Evolutionary conservation across 2,797 vertebrate species (phyloP).

Genomic region (Syndactyla subalaris): DNA sequence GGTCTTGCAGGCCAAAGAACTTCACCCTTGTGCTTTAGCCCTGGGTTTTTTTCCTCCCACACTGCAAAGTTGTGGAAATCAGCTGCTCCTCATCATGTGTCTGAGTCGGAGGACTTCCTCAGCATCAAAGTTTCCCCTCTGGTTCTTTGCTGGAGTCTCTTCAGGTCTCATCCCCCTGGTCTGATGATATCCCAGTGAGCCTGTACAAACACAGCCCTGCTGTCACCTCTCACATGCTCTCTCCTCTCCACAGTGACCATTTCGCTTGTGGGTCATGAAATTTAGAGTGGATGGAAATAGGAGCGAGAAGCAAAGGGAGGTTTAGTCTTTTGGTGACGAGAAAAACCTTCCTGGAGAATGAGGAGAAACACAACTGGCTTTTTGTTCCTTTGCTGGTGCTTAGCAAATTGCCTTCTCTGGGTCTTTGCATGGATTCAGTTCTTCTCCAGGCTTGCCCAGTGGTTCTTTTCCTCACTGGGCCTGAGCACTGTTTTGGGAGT

Average conservation of each 20-base stretch:
- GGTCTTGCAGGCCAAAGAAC: background rate
- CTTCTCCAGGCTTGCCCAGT: background rate
- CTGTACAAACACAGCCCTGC: background rate
- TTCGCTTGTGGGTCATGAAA: background rate
- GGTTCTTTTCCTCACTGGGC: background rate
- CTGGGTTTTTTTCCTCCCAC: background rate
- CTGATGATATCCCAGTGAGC: background rate
- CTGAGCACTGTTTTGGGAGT: background rate
- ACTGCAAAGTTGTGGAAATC: background rate
- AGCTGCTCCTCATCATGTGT: conserved; percentile 7
- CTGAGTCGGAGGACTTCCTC: background rate
- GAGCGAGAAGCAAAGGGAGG: background rate
- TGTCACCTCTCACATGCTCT: background rate
- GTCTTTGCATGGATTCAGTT: background rate
- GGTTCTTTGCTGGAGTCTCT: background rate
- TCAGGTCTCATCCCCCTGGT: background rate
- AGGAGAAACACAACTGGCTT: background rate
- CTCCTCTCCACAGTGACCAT: background rate
- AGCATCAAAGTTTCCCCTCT: background rate
- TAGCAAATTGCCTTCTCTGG: background rate
- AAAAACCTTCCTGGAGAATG: background rate
- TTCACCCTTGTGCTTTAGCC: background rate
- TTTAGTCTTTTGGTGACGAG: background rate
- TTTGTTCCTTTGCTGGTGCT: background rate
- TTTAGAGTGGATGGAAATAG: background rate